phyloP scores from a whole-genome alignment of 2,113 vertebrate genomes.

The Cynocephalus volans region DNA sequence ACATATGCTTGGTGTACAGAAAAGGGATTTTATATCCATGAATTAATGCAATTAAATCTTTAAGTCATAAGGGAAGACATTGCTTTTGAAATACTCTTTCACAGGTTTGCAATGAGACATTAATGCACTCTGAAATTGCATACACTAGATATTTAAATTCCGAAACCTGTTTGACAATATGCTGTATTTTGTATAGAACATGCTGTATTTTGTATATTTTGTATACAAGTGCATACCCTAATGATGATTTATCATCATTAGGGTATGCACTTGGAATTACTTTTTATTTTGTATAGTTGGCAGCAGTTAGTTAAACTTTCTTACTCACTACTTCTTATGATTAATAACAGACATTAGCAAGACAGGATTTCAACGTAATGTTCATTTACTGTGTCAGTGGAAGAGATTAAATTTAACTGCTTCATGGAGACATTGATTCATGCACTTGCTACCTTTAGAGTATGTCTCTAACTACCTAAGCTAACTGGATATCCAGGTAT shows the following conservation, averaged over 20 bases:
- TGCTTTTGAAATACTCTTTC: background rate
- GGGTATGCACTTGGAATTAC: background rate
- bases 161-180: background rate
- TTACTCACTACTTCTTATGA: background rate
- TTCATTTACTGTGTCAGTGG: background rate
- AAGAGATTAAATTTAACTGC: background rate
- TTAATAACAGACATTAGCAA: background rate
- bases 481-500: background rate
- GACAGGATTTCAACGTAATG: background rate
- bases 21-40: background rate
- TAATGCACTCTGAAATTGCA: background rate
- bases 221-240: too few relatives aligned
- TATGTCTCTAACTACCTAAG: background rate
- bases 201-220: background rate
- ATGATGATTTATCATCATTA: background rate
- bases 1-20: background rate
- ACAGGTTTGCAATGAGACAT: background rate
- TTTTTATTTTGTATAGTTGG: background rate
- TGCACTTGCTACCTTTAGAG: background rate
- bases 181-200: conserved; percentile 1
- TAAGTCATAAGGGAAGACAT: background rate
- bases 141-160: background rate
- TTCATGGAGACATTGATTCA: background rate
- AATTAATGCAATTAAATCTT: background rate
- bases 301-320: background rate